A percentile compares a stretch with the other conserved stretches of the same genome.
phyloP scores from a whole-genome alignment of 2,888 invertebrate species.

The Deroplatys truncata region DNA sequence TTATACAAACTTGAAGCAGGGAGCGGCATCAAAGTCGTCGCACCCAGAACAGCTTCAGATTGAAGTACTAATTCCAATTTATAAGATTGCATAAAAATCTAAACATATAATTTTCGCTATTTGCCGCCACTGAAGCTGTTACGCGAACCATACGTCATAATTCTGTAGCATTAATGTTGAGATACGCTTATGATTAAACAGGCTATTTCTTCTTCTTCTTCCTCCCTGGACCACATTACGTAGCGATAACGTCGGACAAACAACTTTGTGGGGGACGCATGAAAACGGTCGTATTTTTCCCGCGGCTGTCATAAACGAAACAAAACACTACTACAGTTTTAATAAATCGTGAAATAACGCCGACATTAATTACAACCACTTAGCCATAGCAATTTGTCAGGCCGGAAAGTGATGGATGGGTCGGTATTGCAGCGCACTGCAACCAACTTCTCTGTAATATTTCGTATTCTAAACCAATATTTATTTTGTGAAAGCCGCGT shows the following conservation, averaged over 20 bases:
- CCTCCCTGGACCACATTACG: too few relatives aligned
- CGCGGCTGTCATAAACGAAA: background rate
- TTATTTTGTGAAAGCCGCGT: background rate
- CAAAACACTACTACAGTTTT: background rate
- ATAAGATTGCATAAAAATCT: too few relatives aligned
- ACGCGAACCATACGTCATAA: too few relatives aligned
- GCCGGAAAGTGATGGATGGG: background rate
- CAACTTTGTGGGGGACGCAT: background rate
- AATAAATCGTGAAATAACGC: background rate
- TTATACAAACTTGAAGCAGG: too few relatives aligned
- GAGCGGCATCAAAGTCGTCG: too few relatives aligned
- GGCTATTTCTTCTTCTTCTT: too few relatives aligned
- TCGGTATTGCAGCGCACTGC: background rate
- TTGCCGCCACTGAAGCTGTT: too few relatives aligned
- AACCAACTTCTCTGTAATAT: background rate
- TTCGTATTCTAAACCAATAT: background rate
- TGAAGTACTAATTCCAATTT: too few relatives aligned
- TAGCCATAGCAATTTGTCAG: background rate
- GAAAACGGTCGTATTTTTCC: background rate
- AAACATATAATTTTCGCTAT: too few relatives aligned
- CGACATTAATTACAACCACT: background rate
- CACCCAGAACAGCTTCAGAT: too few relatives aligned
- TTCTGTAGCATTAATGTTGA: too few relatives aligned
- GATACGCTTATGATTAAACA: too few relatives aligned
- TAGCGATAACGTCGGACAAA: background rate